Base-by-base conservation (phyloP, 2,888 invertebrate species). In the Macaria notata region DNA sequence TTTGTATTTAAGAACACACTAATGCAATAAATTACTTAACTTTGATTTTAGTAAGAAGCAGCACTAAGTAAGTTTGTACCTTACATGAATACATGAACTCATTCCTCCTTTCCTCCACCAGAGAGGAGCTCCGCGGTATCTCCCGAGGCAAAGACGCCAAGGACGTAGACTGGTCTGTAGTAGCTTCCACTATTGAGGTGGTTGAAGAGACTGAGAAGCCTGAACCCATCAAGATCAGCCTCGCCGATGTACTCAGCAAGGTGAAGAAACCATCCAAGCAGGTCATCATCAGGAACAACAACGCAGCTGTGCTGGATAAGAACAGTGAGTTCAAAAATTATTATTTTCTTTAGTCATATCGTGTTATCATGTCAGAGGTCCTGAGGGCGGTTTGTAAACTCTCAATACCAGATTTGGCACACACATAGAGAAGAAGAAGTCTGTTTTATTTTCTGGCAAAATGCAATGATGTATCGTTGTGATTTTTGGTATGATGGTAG, bases 121-220 rank as follows among this genome's bases (percentile, higher is more conserved):
- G 96, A 63, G 98, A 98, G 84, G 98, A 98, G 82, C 92, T 98
- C 4, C 86, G 95, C 33, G 97, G 98, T 29, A 94, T 96, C 36
- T 96, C 97, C 0, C 93, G 98, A 64, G 96, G 96, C 41, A 95
- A 95, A 70, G 95, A 95, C 77, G 95, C 94, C 0, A 96, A 97
- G 81, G 97, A 98, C 79, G 93, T 97, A 0, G 96, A 97, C 83
- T 98, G 97, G 97, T 92, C 94, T 0, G 92, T 93, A 43, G 94
- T 97, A 0, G 97, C 97, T 0, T 92, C 94, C 6, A 94, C 94
- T 2, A 92, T 84, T 0, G 73, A 84, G 9, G 72, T 92, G 1
- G 92, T 93, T 66, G 89, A 92, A 64, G 92, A 93, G 30, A 89
- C 93, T 0, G 95, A 96, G 71, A 95, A 95, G 78, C 96, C 96